Evolutionary conservation across 1,140 invertebrate genomes (phyloP).

Genomic region (Caenorhabditis latens): DNA sequence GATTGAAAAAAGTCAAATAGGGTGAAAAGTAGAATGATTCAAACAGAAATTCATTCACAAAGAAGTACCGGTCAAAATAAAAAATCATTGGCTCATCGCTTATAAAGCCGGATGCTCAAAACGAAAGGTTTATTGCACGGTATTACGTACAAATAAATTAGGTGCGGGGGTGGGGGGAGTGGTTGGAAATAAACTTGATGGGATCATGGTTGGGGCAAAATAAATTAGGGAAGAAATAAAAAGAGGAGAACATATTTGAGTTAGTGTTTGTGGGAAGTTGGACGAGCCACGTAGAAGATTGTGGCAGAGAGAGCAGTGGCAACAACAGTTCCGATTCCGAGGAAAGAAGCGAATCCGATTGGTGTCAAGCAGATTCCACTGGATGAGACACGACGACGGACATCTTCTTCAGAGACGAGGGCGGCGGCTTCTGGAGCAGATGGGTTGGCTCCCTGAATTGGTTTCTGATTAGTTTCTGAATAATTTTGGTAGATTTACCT

Average conservation of each 20-base stretch:
- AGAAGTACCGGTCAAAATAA: slow-evolving; percentile 44
- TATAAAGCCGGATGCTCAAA: slow-evolving; percentile 20
- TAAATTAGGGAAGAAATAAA: slow-evolving; percentile 16
- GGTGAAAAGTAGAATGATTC: slow-evolving; percentile 14
- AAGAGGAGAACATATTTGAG: slow-evolving; percentile 34
- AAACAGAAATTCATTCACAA: slow-evolving; percentile 48
- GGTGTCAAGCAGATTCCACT: slow-evolving; percentile 72
- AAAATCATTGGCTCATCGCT: slow-evolving; percentile 25
- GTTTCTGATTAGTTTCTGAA: neutral
- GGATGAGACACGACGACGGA: slow-evolving; percentile 47
- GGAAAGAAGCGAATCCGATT: slow-evolving; percentile 73
- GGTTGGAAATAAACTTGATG: neutral
- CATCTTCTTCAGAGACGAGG: slow-evolving; percentile 62
- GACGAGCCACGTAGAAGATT: slow-evolving; percentile 57
- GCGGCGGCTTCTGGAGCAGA: slow-evolving; percentile 54
- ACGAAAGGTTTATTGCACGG: slow-evolving; percentile 50
- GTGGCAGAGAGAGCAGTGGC: slow-evolving; percentile 68
- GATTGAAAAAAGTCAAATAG: neutral
- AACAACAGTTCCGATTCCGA: slow-evolving; percentile 70
- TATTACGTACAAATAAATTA: slow-evolving; percentile 50
- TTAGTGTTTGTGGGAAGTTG: slow-evolving; percentile 51
- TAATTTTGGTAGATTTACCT: neutral
- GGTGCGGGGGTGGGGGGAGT: neutral
- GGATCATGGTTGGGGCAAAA: slow-evolving; percentile 47
- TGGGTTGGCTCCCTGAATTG: slow-evolving; percentile 58